Base-by-base conservation (phyloP, 2,113 vertebrate species). In the Picathartes gymnocephalus region DNA sequence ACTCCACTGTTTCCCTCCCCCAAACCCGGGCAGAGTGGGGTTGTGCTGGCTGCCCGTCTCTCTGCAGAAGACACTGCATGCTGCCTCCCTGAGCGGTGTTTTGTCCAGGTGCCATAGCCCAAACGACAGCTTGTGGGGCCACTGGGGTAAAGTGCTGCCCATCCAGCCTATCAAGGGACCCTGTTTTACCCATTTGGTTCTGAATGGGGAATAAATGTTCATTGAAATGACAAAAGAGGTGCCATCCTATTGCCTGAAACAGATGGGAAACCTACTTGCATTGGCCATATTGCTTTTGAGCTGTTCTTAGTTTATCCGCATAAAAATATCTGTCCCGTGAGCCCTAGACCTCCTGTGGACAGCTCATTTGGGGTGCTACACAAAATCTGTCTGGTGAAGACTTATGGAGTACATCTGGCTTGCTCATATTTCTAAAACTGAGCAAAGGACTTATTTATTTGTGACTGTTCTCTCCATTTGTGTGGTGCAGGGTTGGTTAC, bases 11-110 rank as follows among this genome's bases (percentile, higher is more conserved):
- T 81, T 78, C 50, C 39, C 57, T 87, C 22, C 64, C 69, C 27
- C 53, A 61, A 30, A 19, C 3, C n/a, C 18, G 6, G 0, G 1
- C 0, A 20, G 48, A 45, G 30, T 27, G 40, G 30, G 25, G 11
- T 21, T 4, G 0, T 86, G 50, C 40, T 62, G 47, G 42, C 88
- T 94, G 64, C 76, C 64, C 50, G 24, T 23, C 10, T 88, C 25
- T 39, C 76, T 60, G 10, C 56, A 91, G 47, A 83, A 86, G 56
- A 56, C 30, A 14, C 11, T 11, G 42, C n/a, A 9, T 13, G 12
- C 40, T 91, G 47, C 33, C 51, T 81, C n/a, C 47, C 72, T 2
- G 4, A 35, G 31, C 2, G 0, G 37, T 7, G 12, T 21, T 54
- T 71, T 81, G 48, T 74, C 61, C 65, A 45, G 57, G 81, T 87